Evolutionary conservation across 1,140 invertebrate genomes (phyloP), one percentile per base, ranked within the genome.

Genomic region (Acromyrmex echinatior): DNA sequence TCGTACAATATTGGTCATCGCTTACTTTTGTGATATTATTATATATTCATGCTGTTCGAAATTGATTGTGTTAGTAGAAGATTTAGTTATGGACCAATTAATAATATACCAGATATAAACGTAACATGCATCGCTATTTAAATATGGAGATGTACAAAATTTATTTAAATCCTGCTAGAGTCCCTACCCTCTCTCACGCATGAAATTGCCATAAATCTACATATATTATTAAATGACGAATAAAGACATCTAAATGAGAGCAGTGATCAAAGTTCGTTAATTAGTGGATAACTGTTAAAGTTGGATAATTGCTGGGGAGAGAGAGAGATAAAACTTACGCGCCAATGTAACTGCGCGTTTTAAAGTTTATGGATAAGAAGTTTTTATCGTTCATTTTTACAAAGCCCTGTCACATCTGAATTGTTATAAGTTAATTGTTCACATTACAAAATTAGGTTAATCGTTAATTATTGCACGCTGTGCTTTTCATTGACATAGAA

Each of bases 401-500:
- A 1, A 31, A 62, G 21, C 51, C 14, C 70, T 18, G 70, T 84
- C 56, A 63, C 56, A 74, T 62, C 70, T 63, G 39, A n/a, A 62
- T 84, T 51, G 56, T 51, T 84, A 51, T 74, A 84, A 84, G 70
- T 84, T 84, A 84, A 74, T 84, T 84, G 53, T 62, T 21, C 56
- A 14, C 14, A 18, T 74, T 63, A 12, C 25, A 45, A 74, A 84
- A 84, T 74, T 84, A 45, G 80, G 80, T 84, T 82, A 84, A 84
- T 84, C 68, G 70, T 84, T 84, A 74, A 84, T 84, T 84, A 74
- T 45, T 35, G 80, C n/a, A 18, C 39, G 39, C 39, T 49, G 31
- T 5, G 80, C 80, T 84, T 84, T 84, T 84, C 80, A 84, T 84
- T 84, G 80, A 84, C 70, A 82, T 74, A 84, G 80, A 84, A 84